Conservation (phyloP, 2,113 vertebrate species). For the Bungarus multicinctus region DNA sequence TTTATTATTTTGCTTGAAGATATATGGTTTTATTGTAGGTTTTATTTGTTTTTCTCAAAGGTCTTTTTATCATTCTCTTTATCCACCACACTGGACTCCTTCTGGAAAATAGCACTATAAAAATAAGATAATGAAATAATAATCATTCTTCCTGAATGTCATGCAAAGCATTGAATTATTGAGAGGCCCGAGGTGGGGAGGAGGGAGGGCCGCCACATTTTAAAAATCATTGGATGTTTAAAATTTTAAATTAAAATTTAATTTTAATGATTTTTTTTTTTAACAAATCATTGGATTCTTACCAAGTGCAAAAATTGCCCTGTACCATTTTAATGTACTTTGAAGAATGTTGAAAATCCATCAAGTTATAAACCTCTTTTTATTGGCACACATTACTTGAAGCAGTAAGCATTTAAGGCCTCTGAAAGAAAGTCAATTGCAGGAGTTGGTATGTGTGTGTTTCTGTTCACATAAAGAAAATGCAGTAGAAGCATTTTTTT, state of each 20-base stretch:
- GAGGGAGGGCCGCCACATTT: neutral
- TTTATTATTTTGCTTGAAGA: neutral
- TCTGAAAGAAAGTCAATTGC: slow-evolving; percentile 40
- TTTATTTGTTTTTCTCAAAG: neutral
- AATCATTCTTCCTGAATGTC: neutral
- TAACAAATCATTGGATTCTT: neutral
- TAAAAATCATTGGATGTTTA: slow-evolving; percentile 12
- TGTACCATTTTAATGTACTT: slow-evolving; percentile 9
- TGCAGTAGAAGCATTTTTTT: slow-evolving; percentile 19
- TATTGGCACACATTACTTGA: slow-evolving; percentile 34
- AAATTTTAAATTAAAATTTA: neutral
- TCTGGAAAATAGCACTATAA: neutral
- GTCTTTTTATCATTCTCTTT: neutral
- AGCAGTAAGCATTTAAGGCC: slow-evolving; percentile 19
- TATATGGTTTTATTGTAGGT: neutral
- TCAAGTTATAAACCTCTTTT: slow-evolving; percentile 48
- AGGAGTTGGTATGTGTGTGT: slow-evolving; percentile 10
- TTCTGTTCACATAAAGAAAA: slow-evolving; percentile 45
- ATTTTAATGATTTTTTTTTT: neutral
- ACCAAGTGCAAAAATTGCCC: neutral
- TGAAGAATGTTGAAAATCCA: slow-evolving; percentile 35
- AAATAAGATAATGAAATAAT: neutral
- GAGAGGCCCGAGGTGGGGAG: neutral
- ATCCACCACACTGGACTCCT: neutral
- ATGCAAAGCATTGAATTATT: neutral